Percentiles rank a stretch among this genome's conserved stretches.
Conservation (phyloP, 1,140 invertebrate species). For the Stegodyphus mimosarum region DNA sequence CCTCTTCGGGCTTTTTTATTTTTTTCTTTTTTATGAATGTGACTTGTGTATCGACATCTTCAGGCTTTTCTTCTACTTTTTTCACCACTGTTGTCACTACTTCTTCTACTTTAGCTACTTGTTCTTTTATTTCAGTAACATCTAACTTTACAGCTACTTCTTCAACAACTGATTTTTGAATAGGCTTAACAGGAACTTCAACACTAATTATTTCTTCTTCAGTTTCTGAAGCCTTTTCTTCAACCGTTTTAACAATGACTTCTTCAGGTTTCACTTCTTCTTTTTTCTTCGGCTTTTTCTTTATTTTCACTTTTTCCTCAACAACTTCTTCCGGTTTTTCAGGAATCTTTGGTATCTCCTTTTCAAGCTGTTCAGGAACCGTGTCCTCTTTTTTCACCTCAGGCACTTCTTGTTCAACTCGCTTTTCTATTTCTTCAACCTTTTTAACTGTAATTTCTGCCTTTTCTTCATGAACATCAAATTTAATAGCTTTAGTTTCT, state of each 20-base stretch:
- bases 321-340: neutral
- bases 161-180: constrained; percentile 56
- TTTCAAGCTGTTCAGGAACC: constrained; percentile 59
- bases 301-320: no score
- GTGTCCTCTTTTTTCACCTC: constrained; percentile 66
- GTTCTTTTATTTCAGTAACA: constrained; percentile 64
- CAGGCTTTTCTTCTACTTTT: constrained; percentile 28
- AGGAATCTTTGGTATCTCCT: constrained; percentile 49
- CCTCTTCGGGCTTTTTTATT: constrained; percentile 48
- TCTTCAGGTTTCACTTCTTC: no score
- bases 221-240: no score
- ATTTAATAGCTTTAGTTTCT: constrained; percentile 65
- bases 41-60: constrained; percentile 65
- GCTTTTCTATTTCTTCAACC: constrained; percentile 36
- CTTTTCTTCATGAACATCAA: constrained; percentile 66
- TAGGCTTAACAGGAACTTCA: constrained; percentile 23
- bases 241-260: no score
- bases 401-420: constrained; percentile 61
- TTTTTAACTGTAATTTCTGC: constrained; percentile 70
- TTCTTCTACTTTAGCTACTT: constrained; percentile 66
- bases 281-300: no score
- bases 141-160: constrained; percentile 59
- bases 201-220: constrained; percentile 39
- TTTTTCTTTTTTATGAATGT: constrained; percentile 66
- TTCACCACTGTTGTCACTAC: constrained; percentile 70